Evolutionary conservation across 2,888 invertebrate genomes (phyloP).

Genomic region (Ypsolopha scabrella): DNA sequence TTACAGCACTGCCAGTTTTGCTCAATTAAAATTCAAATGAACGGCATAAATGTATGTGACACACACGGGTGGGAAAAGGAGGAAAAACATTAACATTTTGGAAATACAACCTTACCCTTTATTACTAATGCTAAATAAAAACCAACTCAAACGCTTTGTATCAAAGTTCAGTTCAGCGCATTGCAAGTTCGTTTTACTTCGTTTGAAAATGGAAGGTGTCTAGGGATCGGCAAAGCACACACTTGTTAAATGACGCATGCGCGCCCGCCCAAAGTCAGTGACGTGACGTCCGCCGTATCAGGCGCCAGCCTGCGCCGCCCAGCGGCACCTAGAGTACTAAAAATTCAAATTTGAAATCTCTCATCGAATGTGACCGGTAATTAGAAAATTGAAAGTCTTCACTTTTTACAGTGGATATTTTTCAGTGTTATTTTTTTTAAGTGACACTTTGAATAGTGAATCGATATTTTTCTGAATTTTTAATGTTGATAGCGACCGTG

Average conservation of each 20-base stretch:
- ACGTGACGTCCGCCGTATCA: constrained; percentile 17
- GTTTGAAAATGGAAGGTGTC: constrained; percentile 50
- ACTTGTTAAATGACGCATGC: constrained; percentile 41
- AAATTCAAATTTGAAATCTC: constrained; percentile 42
- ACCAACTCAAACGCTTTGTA: neutral
- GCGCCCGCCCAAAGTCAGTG: constrained; percentile 13
- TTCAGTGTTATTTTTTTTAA: too few relatives aligned
- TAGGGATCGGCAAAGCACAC: constrained; percentile 18
- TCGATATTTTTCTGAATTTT: constrained; percentile 22
- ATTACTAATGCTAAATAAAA: neutral
- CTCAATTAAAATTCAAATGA: constrained; percentile 40
- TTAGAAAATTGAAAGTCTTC: too few relatives aligned
- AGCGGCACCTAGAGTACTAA: constrained; percentile 18
- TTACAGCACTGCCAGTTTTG: constrained; percentile 14
- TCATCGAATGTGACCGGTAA: constrained; percentile 28
- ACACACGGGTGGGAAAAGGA: constrained; percentile 22
- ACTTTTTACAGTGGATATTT: too few relatives aligned
- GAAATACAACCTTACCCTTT: constrained; percentile 33
- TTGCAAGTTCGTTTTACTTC: constrained; percentile 25
- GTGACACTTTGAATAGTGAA: too few relatives aligned
- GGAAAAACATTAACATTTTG: constrained; percentile 23
- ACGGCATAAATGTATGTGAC: constrained; percentile 20
- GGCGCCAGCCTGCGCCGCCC: constrained; percentile 33
- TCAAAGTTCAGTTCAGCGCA: constrained; percentile 11
- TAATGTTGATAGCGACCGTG: constrained; percentile 16